Evolutionary conservation across 2,797 vertebrate genomes (phyloP), one percentile per base, ranked within the genome.

Genomic region (Chelon auratus): DNA sequence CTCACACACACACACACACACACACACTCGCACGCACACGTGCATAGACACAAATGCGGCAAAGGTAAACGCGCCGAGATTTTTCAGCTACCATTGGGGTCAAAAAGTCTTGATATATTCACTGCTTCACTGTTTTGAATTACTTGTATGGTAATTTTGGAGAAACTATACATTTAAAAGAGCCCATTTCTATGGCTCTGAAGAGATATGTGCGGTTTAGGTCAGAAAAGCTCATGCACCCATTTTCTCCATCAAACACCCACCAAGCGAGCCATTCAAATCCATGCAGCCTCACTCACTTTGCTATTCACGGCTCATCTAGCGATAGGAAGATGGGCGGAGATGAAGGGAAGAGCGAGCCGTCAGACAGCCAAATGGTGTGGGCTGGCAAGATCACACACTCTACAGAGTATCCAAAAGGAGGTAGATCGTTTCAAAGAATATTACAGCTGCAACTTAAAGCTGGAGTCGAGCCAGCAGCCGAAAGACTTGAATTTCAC

Each of bases 141-240:
- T 68, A 91, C 90, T 88, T 83, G 85, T 91, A 92, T 90, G 85
- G 91, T 93, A 92, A 93, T 93, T 86, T 67, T 57, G 47, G 84
- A 91, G 92, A 93, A 93, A 91, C 92, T 87, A 94, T 94, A 95
- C 93, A 95, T 95, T 94, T 94, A 93, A 93, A 94, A 92, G 89
- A 94, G 91, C 84, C 92, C 81, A 93, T 94, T 94, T 93, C 89
- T 90, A 69, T 58, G 65, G 58, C 83, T 83, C 68, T 68, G 78
- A 84, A 85, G 87, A 88, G 87, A 88, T 91, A 91, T 30, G 42
- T 78, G 78, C 50, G 56, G 80, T 86, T 91, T 68, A 89, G 91
- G 91, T 92, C 90, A 89, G 85, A 87, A 76, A 75, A 68, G 80
- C 89, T 85, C 64, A 9, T 37, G 77, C 80, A 70, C 81, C 87